Percentiles rank a stretch among this genome's conserved stretches.
phyloP scores from a whole-genome alignment of 2,113 vertebrate species.

The Dipodomys ordii region DNA sequence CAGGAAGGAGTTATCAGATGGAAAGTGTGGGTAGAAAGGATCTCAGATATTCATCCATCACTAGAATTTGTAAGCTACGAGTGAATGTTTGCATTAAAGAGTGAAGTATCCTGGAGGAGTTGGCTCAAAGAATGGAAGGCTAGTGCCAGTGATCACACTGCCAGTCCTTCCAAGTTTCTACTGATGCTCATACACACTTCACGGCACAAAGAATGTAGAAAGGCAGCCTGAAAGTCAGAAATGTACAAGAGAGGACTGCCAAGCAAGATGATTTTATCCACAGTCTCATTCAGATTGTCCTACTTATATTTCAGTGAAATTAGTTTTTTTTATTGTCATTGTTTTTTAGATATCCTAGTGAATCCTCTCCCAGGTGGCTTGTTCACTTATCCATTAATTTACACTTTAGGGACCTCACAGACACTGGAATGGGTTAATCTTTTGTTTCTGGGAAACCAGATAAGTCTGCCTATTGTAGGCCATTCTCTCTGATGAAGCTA shows the following conservation, averaged over 20 bases:
- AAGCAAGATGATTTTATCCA: background rate
- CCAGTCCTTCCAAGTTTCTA: background rate
- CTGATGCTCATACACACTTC: background rate
- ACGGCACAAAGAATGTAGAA: background rate
- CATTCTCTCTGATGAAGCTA: background rate
- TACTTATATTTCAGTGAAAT: background rate
- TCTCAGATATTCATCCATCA: background rate
- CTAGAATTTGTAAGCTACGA: background rate
- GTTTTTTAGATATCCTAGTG: background rate
- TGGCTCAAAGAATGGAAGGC: background rate
- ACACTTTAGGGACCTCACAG: background rate
- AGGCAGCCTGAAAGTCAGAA: constrained; percentile 16
- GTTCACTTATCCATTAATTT: background rate
- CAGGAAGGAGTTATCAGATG: background rate
- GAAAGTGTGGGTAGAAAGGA: background rate
- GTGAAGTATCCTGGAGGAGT: background rate
- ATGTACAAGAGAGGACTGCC: background rate
- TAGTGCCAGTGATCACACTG: background rate
- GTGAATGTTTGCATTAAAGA: background rate
- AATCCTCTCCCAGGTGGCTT: background rate
- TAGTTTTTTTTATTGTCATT: background rate
- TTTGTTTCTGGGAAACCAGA: background rate
- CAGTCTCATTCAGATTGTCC: background rate
- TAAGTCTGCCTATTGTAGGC: background rate
- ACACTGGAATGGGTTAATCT: background rate